phyloP scores from a whole-genome alignment of 2,113 vertebrate species.

The Thermophis baileyi region DNA sequence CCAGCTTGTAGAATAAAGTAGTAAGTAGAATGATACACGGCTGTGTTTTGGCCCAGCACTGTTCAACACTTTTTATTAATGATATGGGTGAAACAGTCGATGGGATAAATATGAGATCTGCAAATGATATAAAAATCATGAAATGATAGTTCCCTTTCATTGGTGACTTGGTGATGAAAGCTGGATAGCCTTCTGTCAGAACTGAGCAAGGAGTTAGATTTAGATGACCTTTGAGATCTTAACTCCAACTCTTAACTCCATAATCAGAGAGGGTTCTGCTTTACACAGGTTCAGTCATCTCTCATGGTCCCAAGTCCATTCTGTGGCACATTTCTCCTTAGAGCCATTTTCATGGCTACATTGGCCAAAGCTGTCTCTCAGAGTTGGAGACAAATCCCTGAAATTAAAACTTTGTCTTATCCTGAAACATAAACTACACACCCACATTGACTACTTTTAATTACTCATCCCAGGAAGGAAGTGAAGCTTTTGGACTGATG shows the following conservation, averaged over 20 bases:
- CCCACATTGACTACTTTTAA: background rate
- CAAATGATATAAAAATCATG: background rate
- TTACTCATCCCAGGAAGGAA: background rate
- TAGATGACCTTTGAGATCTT: background rate
- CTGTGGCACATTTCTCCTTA: background rate
- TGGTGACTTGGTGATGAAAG: background rate
- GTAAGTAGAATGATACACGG: background rate
- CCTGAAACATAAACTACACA: background rate
- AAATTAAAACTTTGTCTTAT: background rate
- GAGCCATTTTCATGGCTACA: background rate
- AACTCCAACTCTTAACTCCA: background rate
- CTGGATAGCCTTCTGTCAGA: background rate
- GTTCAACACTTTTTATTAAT: background rate
- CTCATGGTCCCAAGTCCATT: background rate
- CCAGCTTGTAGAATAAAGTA: background rate
- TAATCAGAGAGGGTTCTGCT: background rate
- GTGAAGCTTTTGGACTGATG: background rate
- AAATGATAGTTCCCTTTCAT: background rate
- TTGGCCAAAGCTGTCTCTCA: background rate
- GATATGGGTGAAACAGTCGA: background rate
- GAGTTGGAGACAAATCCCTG: background rate
- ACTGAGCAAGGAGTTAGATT: background rate
- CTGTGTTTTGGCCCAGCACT: background rate
- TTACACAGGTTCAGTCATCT: background rate
- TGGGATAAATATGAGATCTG: background rate